Evolutionary conservation across 2,797 vertebrate genomes (phyloP).

Genomic region (Anguilla obscura): DNA sequence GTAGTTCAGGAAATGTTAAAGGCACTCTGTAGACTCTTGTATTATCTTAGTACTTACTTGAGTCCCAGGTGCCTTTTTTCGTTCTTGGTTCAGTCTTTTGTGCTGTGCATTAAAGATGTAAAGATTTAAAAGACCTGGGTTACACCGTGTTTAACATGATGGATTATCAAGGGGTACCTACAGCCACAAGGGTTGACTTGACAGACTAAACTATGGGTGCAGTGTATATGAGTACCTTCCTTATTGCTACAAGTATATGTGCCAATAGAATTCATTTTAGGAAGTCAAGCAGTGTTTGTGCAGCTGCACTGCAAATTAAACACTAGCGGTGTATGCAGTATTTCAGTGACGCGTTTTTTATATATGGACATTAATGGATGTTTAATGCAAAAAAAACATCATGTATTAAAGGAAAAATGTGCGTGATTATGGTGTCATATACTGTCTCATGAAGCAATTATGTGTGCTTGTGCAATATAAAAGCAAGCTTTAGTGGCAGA

Average conservation of each 20-base stretch:
- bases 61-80: not conserved
- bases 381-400: not conserved
- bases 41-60: not conserved
- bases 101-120: not conserved
- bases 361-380: conserved; percentile 22
- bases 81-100: not conserved
- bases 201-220: not conserved
- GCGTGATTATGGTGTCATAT: not conserved
- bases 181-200: not conserved
- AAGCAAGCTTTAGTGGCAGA: not conserved
- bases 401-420: not conserved
- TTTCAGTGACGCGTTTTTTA: conserved; percentile 18
- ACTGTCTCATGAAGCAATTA: not conserved
- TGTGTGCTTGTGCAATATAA: not conserved
- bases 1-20: not conserved
- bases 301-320: not conserved
- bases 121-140: not conserved
- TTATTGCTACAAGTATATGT: not conserved
- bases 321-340: not conserved
- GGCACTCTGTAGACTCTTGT: not conserved
- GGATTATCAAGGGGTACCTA: not conserved
- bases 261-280: not conserved
- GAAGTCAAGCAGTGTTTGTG: not conserved
- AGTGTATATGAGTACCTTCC: not conserved
- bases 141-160: not conserved